phyloP scores from a whole-genome alignment of 1,140 invertebrate genomes.

The Eriocheir sinensis region DNA sequence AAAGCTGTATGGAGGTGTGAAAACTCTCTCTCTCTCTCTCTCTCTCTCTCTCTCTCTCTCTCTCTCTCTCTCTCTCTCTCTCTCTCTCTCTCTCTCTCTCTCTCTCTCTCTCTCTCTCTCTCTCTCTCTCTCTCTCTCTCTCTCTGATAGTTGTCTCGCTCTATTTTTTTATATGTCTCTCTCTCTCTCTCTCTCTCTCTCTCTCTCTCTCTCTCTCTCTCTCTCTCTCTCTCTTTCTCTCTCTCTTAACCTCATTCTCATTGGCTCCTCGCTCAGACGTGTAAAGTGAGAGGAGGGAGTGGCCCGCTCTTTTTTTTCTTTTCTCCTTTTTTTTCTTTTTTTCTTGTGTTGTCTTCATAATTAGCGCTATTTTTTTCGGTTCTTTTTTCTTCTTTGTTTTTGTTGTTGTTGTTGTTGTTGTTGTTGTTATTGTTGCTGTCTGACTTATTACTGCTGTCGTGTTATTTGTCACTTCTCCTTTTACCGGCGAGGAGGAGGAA shows the following conservation, averaged over 20 bases:
- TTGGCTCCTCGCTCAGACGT: conserved; percentile 20
- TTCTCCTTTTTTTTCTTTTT: conserved; percentile 25
- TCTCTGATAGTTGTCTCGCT: neutral
- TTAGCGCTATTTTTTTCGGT: neutral
- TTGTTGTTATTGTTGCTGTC: too few relatives aligned
- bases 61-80: too few relatives aligned
- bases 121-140: neutral
- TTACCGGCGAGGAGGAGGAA: neutral
- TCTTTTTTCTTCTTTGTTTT: neutral
- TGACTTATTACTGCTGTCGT: too few relatives aligned
- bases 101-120: neutral
- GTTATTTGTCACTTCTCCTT: neutral
- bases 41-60: conserved; percentile 9
- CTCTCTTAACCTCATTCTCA: neutral
- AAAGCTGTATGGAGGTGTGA: neutral
- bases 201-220: neutral
- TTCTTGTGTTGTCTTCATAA: neutral
- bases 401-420: too few relatives aligned
- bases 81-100: neutral
- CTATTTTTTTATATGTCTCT: neutral
- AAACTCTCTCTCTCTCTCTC: conserved; percentile 7
- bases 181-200: neutral
- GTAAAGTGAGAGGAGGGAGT: neutral
- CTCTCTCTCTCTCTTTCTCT: neutral
- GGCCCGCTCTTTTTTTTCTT: neutral